Base-by-base conservation (phyloP, 53 echinoderm and acorn worm genomes). In the Hippasteria phrygiana region DNA sequence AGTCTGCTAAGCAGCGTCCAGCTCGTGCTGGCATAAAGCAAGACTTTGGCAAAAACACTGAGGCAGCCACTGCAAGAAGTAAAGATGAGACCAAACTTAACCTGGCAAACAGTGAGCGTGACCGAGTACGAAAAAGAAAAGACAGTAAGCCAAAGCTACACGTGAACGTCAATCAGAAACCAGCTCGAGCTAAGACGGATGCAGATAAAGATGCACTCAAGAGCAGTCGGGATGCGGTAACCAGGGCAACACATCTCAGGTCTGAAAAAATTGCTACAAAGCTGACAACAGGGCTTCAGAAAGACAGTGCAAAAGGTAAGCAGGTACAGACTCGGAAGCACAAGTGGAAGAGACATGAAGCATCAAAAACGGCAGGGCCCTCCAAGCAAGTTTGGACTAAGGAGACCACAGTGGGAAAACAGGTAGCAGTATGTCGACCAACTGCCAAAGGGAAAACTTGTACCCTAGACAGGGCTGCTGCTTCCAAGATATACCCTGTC, bases 361-460 rank as follows among this genome's bases (percentile, higher is more conserved):
- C 32, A 1, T 36, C 28, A 1, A n/a, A 17, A 35, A 51, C 28
- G 53, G 22, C 24, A 3, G 20, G 1, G 40, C 12, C 80, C 38
- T 26, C 45, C 54, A 80, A 80, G 62, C 62, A 80, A 40, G 31
- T 41, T 26, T 62, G 80, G 76, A 76, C 17, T 27, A 8, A 47
- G 50, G 53, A 76, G 24, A 29, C 28, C 17, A 76, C 40, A 4
- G 48, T 38, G 13, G 51, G 46, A 29, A 76, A 28, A 62, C 62
- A 80, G 27, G 63, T 62, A 10, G 80, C 63, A 41, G 28, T 80
- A 41, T 80, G 55, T 22, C 55, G 78, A 55, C 55, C 78, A 36
- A 78, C 16, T 31, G 55, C 78, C 8, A 78, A 37, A 36, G 56
- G 34, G 54, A 55, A 78, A 78, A 24, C 11, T 3, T 37, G 55